A percentile compares a stretch with the other conserved stretches of the same genome.
Conservation (phyloP, 1,140 invertebrate genomes). For the Drosophila orena region DNA sequence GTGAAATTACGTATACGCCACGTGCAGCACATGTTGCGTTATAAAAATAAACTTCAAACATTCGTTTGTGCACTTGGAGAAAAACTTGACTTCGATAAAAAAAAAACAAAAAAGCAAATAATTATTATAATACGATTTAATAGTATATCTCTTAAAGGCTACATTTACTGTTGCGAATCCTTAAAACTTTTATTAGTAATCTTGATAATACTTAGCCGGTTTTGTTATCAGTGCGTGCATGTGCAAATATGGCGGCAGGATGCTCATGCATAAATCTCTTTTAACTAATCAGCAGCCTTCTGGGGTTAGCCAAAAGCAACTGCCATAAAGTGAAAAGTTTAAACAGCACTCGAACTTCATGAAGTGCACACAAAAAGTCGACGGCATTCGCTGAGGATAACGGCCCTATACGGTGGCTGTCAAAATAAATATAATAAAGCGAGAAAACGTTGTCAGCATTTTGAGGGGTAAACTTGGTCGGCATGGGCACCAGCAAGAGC, state of each 20-base stretch:
- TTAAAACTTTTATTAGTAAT: not conserved
- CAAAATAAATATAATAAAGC: slow-evolving; percentile 62
- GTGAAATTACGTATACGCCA: slow-evolving; percentile 53
- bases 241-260: slow-evolving; percentile 32
- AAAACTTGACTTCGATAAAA: not conserved
- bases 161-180: not conserved
- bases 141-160: too few relatives aligned
- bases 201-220: too few relatives aligned
- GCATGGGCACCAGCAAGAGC: not conserved
- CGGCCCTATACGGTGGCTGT: slow-evolving; percentile 51
- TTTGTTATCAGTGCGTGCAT: slow-evolving; percentile 8
- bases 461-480: slow-evolving; percentile 5
- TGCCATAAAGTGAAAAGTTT: slow-evolving; percentile 50
- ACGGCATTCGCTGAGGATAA: slow-evolving; percentile 29
- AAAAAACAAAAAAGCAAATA: too few relatives aligned
- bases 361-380: slow-evolving; percentile 34
- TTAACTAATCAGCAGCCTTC: slow-evolving; percentile 56
- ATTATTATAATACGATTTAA: not conserved
- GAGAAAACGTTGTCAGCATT: slow-evolving; percentile 53
- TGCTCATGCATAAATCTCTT: slow-evolving; percentile 72
- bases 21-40: slow-evolving; percentile 22
- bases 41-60: slow-evolving; percentile 52
- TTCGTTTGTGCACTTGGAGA: slow-evolving; percentile 16
- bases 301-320: slow-evolving; percentile 35
- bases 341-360: slow-evolving; percentile 53